Evolutionary conservation across 2,113 vertebrate species (phyloP), one percentile per base, ranked within the genome.

Genomic region (Blennius ocellaris): DNA sequence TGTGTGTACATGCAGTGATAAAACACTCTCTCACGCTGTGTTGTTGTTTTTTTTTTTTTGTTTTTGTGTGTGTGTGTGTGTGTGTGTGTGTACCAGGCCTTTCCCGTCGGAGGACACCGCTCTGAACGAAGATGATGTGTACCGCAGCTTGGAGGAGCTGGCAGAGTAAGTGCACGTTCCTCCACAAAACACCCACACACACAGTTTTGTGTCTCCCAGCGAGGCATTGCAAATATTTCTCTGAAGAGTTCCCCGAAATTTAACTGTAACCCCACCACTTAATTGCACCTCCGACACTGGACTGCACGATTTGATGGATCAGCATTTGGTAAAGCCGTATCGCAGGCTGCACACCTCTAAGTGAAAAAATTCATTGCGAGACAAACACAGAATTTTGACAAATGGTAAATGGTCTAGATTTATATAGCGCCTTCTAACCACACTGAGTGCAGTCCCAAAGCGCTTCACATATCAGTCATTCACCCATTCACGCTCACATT

Each of bases 91-190:
- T 78, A 50, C 1, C 85, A 99, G 98, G 90, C 95, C 97, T 7
- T 99, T 99, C 84, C 98, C 98, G 0, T 97, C 97, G 0, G 98
- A 99, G 87, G 98, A 99, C 92, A 99, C 97, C 0, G 89, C 96
- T 0, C 94, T 97, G 40, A 97, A 96, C 0, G 97, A 99, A 0
- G 97, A 99, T 3, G 97, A 99, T 0, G 96, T 99, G 3, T 99
- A 99, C 79, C 93, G 98, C 51, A 99, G 98, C 89, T 84, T 99
- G 93, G 98, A 99, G 89, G 98, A 99, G 88, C 90, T 99, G 94
- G 98, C 98, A 0, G 98, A 99, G 98, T 99, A 85, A 97, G 97
- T 93, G 66, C 67, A 8, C 60, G 48, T 38, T 58, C 16, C 43
- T 37, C 43, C 30, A 68, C 49, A 79, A 11, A 11, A 72, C 53